Conservation (phyloP, 2,113 vertebrate genomes). For the Scomber colias region DNA sequence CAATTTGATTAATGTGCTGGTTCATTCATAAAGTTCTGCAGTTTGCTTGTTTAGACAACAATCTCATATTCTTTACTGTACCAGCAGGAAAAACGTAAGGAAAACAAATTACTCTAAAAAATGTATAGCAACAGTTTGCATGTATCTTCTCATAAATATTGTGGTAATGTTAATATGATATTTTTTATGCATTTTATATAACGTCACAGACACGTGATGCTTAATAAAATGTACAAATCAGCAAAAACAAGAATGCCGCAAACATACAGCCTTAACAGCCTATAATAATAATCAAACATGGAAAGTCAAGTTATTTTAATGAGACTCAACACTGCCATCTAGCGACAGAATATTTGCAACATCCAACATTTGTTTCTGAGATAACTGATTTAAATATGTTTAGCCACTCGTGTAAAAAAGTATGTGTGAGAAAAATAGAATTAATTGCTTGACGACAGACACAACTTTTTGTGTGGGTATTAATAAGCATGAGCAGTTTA, state of each 20-base stretch:
- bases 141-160: not conserved
- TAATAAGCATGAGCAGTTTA: not conserved
- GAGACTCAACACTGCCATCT: slow-evolving; percentile 47
- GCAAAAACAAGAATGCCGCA: not conserved
- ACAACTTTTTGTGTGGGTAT: not conserved
- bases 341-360: not conserved
- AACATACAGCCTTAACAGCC: not conserved
- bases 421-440: not conserved
- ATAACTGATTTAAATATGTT: not conserved
- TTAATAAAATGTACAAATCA: too few species aligned
- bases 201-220: not conserved
- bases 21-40: too few species aligned
- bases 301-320: not conserved
- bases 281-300: not conserved
- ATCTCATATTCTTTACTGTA: not conserved
- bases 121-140: too few species aligned
- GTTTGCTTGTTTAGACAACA: not conserved
- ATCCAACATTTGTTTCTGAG: not conserved
- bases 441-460: not conserved
- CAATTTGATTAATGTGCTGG: not conserved
- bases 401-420: too few species aligned
- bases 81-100: not conserved
- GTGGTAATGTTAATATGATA: not conserved
- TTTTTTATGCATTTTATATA: not conserved
- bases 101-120: not conserved